These are phyloP conservation scores for Drosophila mercatorum DNA, from an alignment of 2,888 invertebrate genomes.

Conservation along the genomic window DNA sequence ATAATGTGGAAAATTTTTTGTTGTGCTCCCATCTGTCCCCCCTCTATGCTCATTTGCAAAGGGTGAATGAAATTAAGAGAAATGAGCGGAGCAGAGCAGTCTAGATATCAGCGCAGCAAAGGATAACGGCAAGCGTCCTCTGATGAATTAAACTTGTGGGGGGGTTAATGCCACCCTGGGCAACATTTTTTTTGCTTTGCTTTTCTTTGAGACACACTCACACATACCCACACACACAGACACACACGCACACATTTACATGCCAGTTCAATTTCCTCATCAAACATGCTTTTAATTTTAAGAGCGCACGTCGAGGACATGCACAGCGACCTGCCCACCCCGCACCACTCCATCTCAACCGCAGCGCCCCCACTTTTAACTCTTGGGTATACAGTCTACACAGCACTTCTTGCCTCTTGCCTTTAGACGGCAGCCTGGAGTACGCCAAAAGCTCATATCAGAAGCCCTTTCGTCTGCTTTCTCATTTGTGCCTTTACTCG, in stretches of 20 bases:
- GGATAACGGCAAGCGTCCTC: constrained; percentile 60
- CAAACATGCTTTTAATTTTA: constrained; percentile 79
- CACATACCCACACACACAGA: constrained; percentile 4
- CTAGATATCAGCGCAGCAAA: constrained; percentile 47
- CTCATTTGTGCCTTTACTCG: constrained; percentile 54
- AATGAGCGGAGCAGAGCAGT: constrained; percentile 46
- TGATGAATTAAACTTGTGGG: constrained; percentile 66
- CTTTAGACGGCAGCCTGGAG: constrained; percentile 48
- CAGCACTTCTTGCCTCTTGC: constrained; percentile 22
- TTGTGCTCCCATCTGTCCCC: constrained; percentile 38
- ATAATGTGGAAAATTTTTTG: constrained; percentile 73
- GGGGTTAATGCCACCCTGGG: constrained; percentile 55
- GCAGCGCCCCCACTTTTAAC: constrained; percentile 3
- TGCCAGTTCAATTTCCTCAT: constrained; percentile 78
- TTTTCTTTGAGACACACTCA: constrained; percentile 19
- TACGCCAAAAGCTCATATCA: constrained; percentile 60
- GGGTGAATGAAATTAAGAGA: constrained; percentile 78
- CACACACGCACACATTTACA: constrained; percentile 34
- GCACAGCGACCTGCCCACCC: constrained; percentile 29
- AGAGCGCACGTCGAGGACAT: constrained; percentile 68
- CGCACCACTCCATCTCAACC: not conserved
- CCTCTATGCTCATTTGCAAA: constrained; percentile 75
- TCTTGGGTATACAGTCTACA: constrained; percentile 7
- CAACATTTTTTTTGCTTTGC: constrained; percentile 43
- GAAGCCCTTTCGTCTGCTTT: constrained; percentile 63